Conservation (phyloP, 2,113 vertebrate genomes). For the Muscicapa adusta region DNA sequence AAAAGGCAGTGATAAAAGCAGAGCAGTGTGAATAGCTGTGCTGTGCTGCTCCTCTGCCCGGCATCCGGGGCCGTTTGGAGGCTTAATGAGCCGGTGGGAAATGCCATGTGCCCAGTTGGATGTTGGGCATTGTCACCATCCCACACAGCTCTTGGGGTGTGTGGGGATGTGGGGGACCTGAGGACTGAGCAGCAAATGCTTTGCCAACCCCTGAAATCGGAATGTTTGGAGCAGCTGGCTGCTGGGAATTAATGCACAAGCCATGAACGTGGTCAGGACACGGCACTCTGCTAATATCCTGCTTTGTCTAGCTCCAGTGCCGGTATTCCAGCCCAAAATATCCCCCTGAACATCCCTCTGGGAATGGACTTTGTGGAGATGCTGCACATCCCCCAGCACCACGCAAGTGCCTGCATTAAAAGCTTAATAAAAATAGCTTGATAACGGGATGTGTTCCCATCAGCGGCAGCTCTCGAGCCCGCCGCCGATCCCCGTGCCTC, state of each 20-base stretch:
- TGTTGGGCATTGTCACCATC: not conserved
- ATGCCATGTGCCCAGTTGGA: not conserved
- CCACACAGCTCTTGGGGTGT: not conserved
- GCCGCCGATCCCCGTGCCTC: not conserved
- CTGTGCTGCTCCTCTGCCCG: not conserved
- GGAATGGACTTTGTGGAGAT: not conserved
- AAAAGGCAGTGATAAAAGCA: constrained; percentile 32
- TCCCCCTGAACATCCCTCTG: not conserved
- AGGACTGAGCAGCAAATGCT: not conserved
- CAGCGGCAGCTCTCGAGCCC: not conserved
- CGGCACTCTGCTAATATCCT: not conserved
- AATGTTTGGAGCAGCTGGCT: not conserved
- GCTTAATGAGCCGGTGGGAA: not conserved
- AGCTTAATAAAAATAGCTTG: constrained; percentile 45
- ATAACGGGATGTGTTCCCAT: not conserved
- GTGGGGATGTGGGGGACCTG: not conserved
- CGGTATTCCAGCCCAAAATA: constrained; percentile 21
- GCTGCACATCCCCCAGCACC: constrained; percentile 5
- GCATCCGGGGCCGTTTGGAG: not conserved
- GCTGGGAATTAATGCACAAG: not conserved
- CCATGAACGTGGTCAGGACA: accelerated
- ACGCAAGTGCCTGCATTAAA: not conserved
- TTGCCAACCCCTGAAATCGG: not conserved
- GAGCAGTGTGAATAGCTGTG: not conserved
- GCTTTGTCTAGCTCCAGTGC: not conserved